Evolutionary conservation across 1,140 invertebrate genomes (phyloP).

Genomic region (Daktulosphaira vitifoliae): DNA sequence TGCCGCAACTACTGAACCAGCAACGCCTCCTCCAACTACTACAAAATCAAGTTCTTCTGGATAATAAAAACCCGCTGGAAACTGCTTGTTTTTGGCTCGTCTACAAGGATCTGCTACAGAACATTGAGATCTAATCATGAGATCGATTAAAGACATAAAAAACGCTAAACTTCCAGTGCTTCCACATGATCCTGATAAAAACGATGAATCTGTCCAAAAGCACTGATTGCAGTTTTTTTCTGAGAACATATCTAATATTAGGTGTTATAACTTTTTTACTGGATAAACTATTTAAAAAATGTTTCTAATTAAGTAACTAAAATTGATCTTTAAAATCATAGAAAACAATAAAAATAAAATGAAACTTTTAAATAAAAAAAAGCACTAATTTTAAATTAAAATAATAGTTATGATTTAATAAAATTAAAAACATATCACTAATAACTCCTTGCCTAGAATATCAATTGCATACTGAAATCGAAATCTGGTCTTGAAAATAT

Average conservation of each 20-base stretch:
- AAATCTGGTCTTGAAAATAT: conserved; percentile 17
- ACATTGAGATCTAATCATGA: conserved; percentile 44
- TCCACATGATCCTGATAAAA: conserved; percentile 41
- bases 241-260: conserved; percentile 12
- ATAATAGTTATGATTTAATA: too few species aligned
- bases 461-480: neutral
- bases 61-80: neutral
- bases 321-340: too few species aligned
- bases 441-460: neutral
- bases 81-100: conserved; percentile 30
- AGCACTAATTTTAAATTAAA: too few species aligned
- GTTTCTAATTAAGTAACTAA: too few species aligned
- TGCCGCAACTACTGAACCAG: conserved; percentile 48
- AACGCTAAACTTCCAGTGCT: conserved; percentile 44
- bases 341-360: too few species aligned
- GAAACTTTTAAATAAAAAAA: too few species aligned
- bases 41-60: conserved; percentile 41
- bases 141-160: conserved; percentile 47
- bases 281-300: too few species aligned
- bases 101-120: conserved; percentile 48
- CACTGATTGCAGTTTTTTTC: conserved; percentile 43
- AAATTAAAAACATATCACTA: neutral
- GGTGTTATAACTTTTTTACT: neutral
- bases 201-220: conserved; percentile 46
- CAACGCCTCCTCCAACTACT: conserved; percentile 40